Conservation (phyloP, 2,113 vertebrate species). For the Sterrhoptilus dennistouni region DNA sequence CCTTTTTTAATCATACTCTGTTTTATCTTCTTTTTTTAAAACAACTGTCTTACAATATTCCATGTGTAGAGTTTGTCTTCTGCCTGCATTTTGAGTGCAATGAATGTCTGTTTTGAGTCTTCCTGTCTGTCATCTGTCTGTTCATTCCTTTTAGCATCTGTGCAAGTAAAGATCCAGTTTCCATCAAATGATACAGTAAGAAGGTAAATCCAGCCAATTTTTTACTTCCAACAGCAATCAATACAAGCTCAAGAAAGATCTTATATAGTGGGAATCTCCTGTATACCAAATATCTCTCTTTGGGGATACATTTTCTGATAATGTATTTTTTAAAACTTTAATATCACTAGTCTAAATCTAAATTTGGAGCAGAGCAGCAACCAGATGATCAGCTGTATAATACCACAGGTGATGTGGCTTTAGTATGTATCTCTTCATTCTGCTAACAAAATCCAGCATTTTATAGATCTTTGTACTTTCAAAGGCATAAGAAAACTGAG, state of each 20-base stretch:
- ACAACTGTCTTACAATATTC: not conserved
- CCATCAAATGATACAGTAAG: not conserved
- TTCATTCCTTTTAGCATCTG: not conserved
- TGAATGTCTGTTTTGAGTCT: not conserved
- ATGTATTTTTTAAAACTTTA: not conserved
- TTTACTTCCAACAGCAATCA: not conserved
- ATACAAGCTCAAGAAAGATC: not conserved
- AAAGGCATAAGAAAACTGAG: not conserved
- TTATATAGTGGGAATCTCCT: not conserved
- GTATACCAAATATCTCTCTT: not conserved
- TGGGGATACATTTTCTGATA: not conserved
- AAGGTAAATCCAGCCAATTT: not conserved
- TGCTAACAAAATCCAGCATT: not conserved
- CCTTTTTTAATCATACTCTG: not conserved
- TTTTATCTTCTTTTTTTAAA: not conserved
- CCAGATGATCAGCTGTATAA: not conserved
- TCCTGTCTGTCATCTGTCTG: not conserved
- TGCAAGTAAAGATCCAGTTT: not conserved
- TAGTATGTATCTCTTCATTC: not conserved
- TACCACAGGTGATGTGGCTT: accelerated
- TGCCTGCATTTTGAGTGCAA: not conserved
- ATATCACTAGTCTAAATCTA: not conserved
- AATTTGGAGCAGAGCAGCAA: not conserved
- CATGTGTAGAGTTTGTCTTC: not conserved
- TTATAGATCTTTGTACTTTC: not conserved